Conservation (phyloP, 23 tunicate genomes). For the Oikopleura dioica region DNA sequence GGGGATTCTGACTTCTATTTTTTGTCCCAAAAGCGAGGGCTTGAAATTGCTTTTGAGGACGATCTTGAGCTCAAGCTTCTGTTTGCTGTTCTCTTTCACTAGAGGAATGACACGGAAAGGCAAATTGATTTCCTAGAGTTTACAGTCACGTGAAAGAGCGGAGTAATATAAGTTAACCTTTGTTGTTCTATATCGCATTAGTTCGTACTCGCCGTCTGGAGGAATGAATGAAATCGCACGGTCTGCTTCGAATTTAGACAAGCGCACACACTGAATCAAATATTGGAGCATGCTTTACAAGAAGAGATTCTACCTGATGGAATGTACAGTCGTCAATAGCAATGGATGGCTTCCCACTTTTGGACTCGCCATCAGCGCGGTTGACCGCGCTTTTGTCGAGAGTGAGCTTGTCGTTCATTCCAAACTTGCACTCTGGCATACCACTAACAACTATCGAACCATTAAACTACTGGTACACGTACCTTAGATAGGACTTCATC, state of each 20-base stretch:
- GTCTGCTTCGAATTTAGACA: constrained; percentile 87
- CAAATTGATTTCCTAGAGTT: constrained; percentile 61
- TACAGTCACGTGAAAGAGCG: constrained; percentile 27
- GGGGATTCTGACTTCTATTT: constrained; percentile 79
- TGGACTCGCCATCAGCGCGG: constrained; percentile 23
- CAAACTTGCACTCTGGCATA: constrained; percentile 97
- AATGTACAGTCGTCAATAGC: constrained; percentile 96
- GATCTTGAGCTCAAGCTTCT: constrained; percentile 83
- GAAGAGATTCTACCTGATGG: no score
- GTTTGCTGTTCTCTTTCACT: constrained; percentile 56
- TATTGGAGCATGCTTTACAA: no score
- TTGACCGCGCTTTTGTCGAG: constrained; percentile 33
- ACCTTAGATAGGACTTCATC: constrained; percentile 59
- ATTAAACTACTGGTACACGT: neutral
- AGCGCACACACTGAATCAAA: constrained; percentile 50
- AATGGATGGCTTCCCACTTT: constrained; percentile 60
- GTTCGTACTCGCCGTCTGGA: constrained; percentile 97
- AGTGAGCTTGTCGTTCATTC: constrained; percentile 78
- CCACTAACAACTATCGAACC: constrained; percentile 20
- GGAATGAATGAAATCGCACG: constrained; percentile 88
- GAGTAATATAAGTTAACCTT: neutral
- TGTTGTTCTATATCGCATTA: constrained; percentile 42
- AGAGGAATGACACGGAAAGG: constrained; percentile 91
- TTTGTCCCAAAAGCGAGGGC: constrained; percentile 78
- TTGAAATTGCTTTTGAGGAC: constrained; percentile 74